Conservation (phyloP, 2,113 vertebrate genomes). For the Phalacrocorax pelagicus region DNA sequence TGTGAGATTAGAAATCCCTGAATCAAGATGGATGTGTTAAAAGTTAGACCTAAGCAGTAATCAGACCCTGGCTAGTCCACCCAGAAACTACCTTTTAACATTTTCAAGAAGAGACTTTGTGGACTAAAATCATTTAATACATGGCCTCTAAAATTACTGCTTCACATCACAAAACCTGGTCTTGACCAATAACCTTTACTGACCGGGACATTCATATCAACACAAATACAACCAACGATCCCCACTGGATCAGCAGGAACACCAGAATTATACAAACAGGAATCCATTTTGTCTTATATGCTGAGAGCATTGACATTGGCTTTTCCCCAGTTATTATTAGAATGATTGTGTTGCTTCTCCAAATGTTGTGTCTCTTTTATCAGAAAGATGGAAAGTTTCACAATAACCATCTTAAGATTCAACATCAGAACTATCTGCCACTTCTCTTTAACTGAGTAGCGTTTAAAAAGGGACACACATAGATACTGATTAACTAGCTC, state of each 20-base stretch:
- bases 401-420: not conserved
- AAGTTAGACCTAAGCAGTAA: not conserved
- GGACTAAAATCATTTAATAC: not conserved
- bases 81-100: not conserved
- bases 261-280: not conserved
- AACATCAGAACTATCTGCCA: not conserved
- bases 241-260: not conserved
- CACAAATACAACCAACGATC: not conserved
- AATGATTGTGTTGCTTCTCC: not conserved
- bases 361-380: not conserved
- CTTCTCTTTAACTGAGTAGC: not conserved
- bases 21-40: not conserved
- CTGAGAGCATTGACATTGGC: not conserved
- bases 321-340: not conserved
- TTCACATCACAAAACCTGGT: not conserved
- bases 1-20: not conserved
- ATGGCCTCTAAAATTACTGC: not conserved
- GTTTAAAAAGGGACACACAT: not conserved
- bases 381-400: not conserved
- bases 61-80: not conserved
- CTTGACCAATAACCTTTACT: not conserved
- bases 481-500: not conserved
- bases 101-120: not conserved
- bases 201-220: not conserved
- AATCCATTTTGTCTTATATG: not conserved